Base-by-base conservation (phyloP, 1,140 invertebrate genomes). In the Melitaea cinxia region DNA sequence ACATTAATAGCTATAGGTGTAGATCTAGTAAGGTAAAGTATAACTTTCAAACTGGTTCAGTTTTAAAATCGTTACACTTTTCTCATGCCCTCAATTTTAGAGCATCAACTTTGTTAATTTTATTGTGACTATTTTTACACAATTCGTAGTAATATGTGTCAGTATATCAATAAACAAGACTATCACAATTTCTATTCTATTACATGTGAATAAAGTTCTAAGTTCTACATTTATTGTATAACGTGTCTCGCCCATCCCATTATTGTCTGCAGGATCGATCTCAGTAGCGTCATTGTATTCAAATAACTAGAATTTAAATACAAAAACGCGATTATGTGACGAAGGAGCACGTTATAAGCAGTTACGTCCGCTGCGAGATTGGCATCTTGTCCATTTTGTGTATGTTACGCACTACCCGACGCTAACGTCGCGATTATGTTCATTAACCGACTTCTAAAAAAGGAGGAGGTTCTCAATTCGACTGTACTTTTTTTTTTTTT, bases 201-300 rank as follows among this genome's bases (percentile, higher is more conserved):
- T 2, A 17, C 4, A 33, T 33, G 64, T 47, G 7, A 47, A 21
- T 47, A 47, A 21, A 23, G 42, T 21, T 4, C 5, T 23, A 47
- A 23, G 4, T 47, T 1, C 42, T 12, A 24, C 0, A 19, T n/a
- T 12, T 47, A 21, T 42, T n/a, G 7, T 47, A 21, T 47, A 59
- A 58, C 64, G 62, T 45, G 69, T 73, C 62, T 82, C 77, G 81
- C 85, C 86, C 80, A 84, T 73, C 74, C 77, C 78, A 86, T 83
- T 79, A 78, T 71, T 66, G 74, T 77, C 72, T 59, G 62, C 42
- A 47, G 70, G 65, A 80, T 83, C 73, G 79, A 83, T 86, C 80
- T 78, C 79, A 70, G 87, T 88, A 89, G 87, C 85, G 47, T 73
- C 82, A 89, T 89, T 89, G 87, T 89, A 89, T 89, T 89, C 87